Conservation (phyloP, 1,140 invertebrate species). For the Ceratosolen fusciceps region DNA sequence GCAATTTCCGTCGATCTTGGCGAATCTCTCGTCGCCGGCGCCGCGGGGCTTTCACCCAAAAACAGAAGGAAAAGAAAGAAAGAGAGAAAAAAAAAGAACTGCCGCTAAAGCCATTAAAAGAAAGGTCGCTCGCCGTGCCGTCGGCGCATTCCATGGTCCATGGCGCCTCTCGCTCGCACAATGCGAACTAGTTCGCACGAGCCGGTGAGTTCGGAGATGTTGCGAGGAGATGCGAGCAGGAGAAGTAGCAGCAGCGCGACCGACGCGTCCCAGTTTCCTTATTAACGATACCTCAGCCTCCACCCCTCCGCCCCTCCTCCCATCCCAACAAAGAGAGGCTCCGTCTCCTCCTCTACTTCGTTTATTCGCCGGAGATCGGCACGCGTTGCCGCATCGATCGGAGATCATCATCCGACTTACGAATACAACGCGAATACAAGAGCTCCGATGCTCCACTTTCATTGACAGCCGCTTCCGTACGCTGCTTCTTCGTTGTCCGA, state of each 20-base stretch:
- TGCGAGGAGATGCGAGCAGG: too few relatives aligned
- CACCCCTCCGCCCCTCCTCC: constrained; percentile 42
- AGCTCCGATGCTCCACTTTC: constrained; percentile 3
- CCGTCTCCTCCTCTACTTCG: neutral
- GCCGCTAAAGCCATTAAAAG: neutral
- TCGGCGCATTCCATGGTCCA: neutral
- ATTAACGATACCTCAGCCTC: constrained; percentile 46
- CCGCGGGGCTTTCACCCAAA: neutral
- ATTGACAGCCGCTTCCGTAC: neutral
- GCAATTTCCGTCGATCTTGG: neutral
- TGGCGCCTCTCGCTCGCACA: constrained; percentile 11
- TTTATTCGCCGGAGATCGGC: neutral
- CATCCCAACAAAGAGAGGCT: too few relatives aligned
- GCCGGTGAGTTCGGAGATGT: too few relatives aligned
- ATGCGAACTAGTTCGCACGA: constrained; percentile 19
- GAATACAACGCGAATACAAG: neutral
- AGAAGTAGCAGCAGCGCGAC: constrained; percentile 17
- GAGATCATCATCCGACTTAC: too few relatives aligned
- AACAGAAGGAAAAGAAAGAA: too few relatives aligned
- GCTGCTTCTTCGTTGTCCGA: too few relatives aligned
- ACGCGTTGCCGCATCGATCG: neutral
- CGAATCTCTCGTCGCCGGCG: neutral
- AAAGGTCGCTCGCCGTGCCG: neutral
- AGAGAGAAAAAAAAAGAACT: too few relatives aligned
- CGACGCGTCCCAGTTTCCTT: constrained; percentile 57